A percentile compares a stretch with the other conserved stretches of the same genome.
These are phyloP conservation scores for Mormyrus hasselquistii DNA, from an alignment of 2,797 vertebrate genomes.

Conservation along the genomic window DNA sequence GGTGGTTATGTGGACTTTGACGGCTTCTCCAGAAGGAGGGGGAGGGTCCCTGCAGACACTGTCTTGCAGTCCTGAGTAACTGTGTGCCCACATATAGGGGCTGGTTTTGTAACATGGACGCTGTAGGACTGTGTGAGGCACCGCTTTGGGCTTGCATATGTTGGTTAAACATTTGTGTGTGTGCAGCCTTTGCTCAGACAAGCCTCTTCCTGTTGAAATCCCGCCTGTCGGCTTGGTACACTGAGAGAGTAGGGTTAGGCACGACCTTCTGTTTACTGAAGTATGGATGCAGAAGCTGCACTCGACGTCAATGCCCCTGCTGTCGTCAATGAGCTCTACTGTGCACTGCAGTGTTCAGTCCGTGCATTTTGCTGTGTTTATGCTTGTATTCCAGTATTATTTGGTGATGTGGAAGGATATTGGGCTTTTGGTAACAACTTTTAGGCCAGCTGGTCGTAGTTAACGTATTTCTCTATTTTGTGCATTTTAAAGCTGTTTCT, in stretches of 20 bases:
- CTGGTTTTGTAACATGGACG: neutral
- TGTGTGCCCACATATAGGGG: neutral
- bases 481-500: neutral
- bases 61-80: neutral
- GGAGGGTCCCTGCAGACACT: neutral
- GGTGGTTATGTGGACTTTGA: neutral
- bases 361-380: neutral
- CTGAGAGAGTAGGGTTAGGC: constrained; percentile 61
- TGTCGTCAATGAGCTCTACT: constrained; percentile 45
- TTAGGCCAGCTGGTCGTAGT: neutral
- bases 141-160: constrained; percentile 61
- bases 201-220: constrained; percentile 59
- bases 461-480: neutral
- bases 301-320: constrained; percentile 58
- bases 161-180: constrained; percentile 60
- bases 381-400: neutral
- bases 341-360: neutral
- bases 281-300: constrained; percentile 62
- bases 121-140: constrained; percentile 41
- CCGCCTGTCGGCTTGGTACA: constrained; percentile 54
- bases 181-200: constrained; percentile 65
- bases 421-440: neutral
- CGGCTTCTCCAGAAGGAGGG: neutral
- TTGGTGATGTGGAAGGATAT: neutral
- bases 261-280: constrained; percentile 59